Percentiles rank a stretch among this genome's conserved stretches.
These are phyloP conservation scores for Brachionus rubens DNA, from an alignment of 1,140 invertebrate genomes.

Conservation along the genomic window DNA sequence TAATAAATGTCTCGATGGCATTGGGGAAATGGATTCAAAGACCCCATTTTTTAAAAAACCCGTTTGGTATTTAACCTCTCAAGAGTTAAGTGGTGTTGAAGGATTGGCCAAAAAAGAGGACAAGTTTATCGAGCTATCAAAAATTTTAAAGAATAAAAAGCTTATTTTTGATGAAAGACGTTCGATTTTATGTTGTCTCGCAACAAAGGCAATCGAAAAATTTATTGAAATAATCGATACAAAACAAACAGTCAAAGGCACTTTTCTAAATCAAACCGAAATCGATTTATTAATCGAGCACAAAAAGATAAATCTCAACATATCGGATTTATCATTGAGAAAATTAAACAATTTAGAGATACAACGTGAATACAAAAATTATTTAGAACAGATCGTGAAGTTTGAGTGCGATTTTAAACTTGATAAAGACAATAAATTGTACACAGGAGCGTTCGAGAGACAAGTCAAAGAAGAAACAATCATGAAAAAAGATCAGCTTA, in stretches of 20 bases:
- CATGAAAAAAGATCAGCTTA: not conserved
- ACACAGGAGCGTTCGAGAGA: not conserved
- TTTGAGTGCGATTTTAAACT: not conserved
- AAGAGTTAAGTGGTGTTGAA: not conserved
- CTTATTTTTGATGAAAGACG: not conserved
- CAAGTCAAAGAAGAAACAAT: not conserved
- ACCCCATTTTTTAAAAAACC: not conserved
- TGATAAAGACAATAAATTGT: not conserved
- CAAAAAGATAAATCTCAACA: not conserved
- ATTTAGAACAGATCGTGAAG: not conserved
- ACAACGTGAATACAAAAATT: not conserved
- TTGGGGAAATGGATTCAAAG: not conserved
- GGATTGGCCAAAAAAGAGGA: not conserved
- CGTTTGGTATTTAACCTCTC: not conserved
- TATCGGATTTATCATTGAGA: not conserved
- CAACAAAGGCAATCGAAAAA: not conserved
- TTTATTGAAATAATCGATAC: not conserved
- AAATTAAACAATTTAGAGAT: not conserved
- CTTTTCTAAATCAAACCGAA: not conserved
- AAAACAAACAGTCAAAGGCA: not conserved
- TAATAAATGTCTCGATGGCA: slow-evolving; percentile 15
- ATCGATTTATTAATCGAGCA: not conserved
- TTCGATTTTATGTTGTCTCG: not conserved
- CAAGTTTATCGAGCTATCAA: not conserved
- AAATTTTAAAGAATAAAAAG: not conserved